Base-by-base conservation (phyloP, 1,140 invertebrate species). In the Scaptomyza montana region DNA sequence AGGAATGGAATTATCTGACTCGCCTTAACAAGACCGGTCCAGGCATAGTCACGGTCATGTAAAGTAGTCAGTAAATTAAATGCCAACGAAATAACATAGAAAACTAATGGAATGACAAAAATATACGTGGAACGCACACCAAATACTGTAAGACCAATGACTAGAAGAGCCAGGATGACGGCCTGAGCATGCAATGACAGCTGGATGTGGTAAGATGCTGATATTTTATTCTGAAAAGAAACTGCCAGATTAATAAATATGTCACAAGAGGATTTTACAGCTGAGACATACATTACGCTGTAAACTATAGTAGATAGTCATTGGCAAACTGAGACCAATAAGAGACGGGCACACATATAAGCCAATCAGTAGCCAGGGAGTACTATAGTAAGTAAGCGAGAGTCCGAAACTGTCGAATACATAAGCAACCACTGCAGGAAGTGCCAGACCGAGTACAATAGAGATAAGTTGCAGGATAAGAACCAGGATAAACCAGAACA, bases 321-420 rank as follows among this genome's bases (percentile, higher is more conserved):
- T 77, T 3, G 80, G 81, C 33, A 82, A 13, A 8, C 49, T 57
- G 13, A 84, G 50, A 5, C 79, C 79, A 53, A 84, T n/a, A 3
- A 82, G 62, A 12, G 63, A 67, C 1, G 80, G 80, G 8, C 63
- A 61, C 0, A 82, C 71, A 55, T 95, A 95, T 1, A 95, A 79
- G 0, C 90, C 80, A 63, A 95, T 94, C 70, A 73, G 36, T 3
- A 95, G 70, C 93, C 94, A 94, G 0, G 95, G 94, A 68, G 93
- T 92, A 12, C 94, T 93, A 77, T 94, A 96, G 94, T 95, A 96
- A 74, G 94, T 94, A 93, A 95, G 94, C 1, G 94, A 93, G 72
- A 93, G 92, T 39, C 93, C 80, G 2, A 70, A 51, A 6, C 41
- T 51, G 13, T 85, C 80, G 7, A 85, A 90, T 10, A 93, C 74